Percentiles rank a stretch among this genome's conserved stretches.
These are phyloP conservation scores for Dryomyza anilis DNA, from an alignment of 2,888 invertebrate genomes.

Conservation along the genomic window DNA sequence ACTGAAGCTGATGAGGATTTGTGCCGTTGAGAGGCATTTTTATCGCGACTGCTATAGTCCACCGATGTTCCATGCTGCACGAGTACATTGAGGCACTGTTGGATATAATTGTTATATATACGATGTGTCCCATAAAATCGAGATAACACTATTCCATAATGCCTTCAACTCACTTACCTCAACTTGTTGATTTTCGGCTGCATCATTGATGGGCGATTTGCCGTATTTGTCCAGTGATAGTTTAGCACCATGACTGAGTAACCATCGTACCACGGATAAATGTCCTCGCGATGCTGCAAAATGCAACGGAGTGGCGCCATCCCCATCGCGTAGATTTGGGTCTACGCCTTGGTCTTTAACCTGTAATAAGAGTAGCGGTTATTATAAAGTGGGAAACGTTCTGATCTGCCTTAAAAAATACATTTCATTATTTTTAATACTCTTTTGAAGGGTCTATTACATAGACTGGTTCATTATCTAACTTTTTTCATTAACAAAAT, in stretches of 20 bases:
- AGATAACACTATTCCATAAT: not conserved
- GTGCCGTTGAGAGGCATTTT: slow-evolving; percentile 52
- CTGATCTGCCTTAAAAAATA: too few species aligned
- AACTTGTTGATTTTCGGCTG: slow-evolving; percentile 87
- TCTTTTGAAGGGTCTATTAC: too few species aligned
- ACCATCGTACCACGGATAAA: slow-evolving; percentile 79
- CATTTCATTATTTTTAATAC: too few species aligned
- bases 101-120: not conserved
- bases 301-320: slow-evolving; percentile 87
- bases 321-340: slow-evolving; percentile 83
- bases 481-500: too few species aligned
- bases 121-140: not conserved
- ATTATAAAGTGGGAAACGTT: not conserved
- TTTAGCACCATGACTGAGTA: slow-evolving; percentile 81
- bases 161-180: slow-evolving; percentile 66
- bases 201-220: slow-evolving; percentile 89
- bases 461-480: too few species aligned
- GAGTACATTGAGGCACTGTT: slow-evolving; percentile 78
- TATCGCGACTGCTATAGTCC: slow-evolving; percentile 63
- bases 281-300: slow-evolving; percentile 88
- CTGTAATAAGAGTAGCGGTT: slow-evolving; percentile 58
- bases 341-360: slow-evolving; percentile 83
- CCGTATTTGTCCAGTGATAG: slow-evolving; percentile 84
- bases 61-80: slow-evolving; percentile 80
- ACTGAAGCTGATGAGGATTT: slow-evolving; percentile 39